Evolutionary conservation across 1,140 invertebrate genomes (phyloP), one percentile per base, ranked within the genome.

Genomic region (Yoshiicerus persimilis): DNA sequence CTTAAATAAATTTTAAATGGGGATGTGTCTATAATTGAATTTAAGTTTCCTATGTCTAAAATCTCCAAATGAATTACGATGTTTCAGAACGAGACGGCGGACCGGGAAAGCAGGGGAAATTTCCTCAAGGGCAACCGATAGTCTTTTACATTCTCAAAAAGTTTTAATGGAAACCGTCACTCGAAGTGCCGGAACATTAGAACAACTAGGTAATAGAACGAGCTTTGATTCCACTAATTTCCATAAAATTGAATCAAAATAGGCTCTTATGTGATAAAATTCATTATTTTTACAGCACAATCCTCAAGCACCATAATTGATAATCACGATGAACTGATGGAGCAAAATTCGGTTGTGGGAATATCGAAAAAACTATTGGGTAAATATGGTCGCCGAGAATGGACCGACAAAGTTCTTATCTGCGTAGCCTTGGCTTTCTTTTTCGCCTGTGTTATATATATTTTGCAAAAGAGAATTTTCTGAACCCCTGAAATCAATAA

Each of bases 371-470:
- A 97, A 92, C 93, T 99, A 3, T 93, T 99, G 47, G 97, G 96
- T 27, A 99, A 99, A 94, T 99, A 99, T 93, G 97, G 96, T 3
- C 93, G 98, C 89, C 93, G 98, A 36, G 98, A 99, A 93, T 96
- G 97, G 85, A 99, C 98, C 0, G 98, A 99, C 92, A 99, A 98
- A 94, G 94, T 98, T 70, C 93, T 99, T 0, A 95, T 99, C 89
- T 95, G 97, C 88, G 95, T 99, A 91, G 97, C 97, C 75, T 96
- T 99, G 92, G 93, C 95, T 2, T 98, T 99, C 93, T 99, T 99
- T 92, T 94, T 98, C 88, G 96, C 96, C 10, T 97, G 96, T 91
- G 97, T 97, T 56, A 94, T 97, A 89, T 99, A 98, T 91, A 97
- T 99, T 91, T 93, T 98, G 93, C 64, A 93, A 93, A 89, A 93